These are phyloP conservation scores for Remorina albescens DNA, from an alignment of 2,797 vertebrate genomes.

Conservation along the genomic window DNA sequence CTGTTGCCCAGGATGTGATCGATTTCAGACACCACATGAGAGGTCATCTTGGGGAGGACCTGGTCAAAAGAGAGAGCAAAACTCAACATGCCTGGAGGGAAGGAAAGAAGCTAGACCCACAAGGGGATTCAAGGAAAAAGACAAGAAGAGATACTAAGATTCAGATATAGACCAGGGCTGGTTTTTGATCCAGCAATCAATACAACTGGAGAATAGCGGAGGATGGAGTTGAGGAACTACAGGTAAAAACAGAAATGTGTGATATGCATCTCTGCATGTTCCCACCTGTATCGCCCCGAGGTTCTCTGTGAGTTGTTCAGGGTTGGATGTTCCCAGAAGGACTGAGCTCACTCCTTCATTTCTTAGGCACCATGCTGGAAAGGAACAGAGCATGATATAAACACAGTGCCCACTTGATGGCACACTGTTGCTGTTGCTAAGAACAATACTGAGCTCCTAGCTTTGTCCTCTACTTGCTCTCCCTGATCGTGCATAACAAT, in stretches of 20 bases:
- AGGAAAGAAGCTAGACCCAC: constrained; percentile 1
- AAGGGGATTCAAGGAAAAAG: neutral
- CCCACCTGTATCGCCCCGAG: constrained; percentile 97
- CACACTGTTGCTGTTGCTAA: constrained; percentile 8
- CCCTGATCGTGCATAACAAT: neutral
- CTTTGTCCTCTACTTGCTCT: neutral
- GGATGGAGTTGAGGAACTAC: constrained; percentile 4
- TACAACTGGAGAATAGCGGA: neutral
- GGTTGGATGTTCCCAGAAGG: constrained; percentile 95
- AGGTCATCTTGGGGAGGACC: constrained; percentile 99
- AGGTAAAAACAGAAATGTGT: neutral
- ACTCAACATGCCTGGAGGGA: neutral
- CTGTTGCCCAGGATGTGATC: constrained; percentile 97
- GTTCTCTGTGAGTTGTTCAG: constrained; percentile 97
- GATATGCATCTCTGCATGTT: constrained; percentile 10
- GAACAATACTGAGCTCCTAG: neutral
- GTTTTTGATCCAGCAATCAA: constrained; percentile 3
- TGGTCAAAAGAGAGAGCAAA: constrained; percentile 58
- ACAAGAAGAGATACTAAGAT: neutral
- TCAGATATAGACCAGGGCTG: neutral
- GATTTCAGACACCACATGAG: constrained; percentile 94
- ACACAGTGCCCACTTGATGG: constrained; percentile 42
- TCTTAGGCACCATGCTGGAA: constrained; percentile 95
- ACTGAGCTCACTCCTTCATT: constrained; percentile 99
- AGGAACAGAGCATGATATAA: constrained; percentile 26